Evolutionary conservation across 1,140 invertebrate species (phyloP), one percentile per base, ranked within the genome.

Genomic region (Apocrypta bakeri): DNA sequence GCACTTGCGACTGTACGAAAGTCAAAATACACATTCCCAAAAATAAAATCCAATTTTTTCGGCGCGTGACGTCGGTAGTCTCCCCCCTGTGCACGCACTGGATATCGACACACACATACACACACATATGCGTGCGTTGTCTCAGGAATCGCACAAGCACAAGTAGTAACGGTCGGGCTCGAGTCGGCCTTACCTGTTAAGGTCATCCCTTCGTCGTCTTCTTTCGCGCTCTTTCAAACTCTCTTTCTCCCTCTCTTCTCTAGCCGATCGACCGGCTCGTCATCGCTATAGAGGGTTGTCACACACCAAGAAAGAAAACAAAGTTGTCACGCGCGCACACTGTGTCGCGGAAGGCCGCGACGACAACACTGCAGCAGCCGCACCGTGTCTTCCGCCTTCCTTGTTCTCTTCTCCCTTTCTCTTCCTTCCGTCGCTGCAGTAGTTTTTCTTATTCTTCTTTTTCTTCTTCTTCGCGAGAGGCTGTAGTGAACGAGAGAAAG

Each of bases 121-220:
- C 48, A n/a, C 17, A 9, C 33, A 9, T 9, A 9, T 4, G 33
- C 2, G 9, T 9, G 33, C 3, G 9, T 37, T 37, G 9, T 37
- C n/a, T n/a, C 33, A 37, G 21, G n/a, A 6, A 2, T 17, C 48
- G 29, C 14, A 29, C 72, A 64, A n/a, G n/a, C n/a, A n/a, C n/a
- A n/a, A n/a, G 27, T 80, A 79, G 61, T 80, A 31, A 61, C 27
- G 9, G n/a, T 27, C 24, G 11, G 27, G 14, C 27, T 17, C 40
- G 48, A 17, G 21, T 56, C 48, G 71, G 69, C 31, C 81, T 87
- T 85, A 91, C 91, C 90, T 91, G 90, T 88, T 87, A 90, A 87
- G 86, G 89, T 91, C 90, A 91, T 91, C 86, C 88, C 86, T 87
- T 86, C 83, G 88, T 0, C 48, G 17, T 69, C 8, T 56, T 48